Conservation (phyloP, 2,797 vertebrate genomes). For the Furcifer pardalis region DNA sequence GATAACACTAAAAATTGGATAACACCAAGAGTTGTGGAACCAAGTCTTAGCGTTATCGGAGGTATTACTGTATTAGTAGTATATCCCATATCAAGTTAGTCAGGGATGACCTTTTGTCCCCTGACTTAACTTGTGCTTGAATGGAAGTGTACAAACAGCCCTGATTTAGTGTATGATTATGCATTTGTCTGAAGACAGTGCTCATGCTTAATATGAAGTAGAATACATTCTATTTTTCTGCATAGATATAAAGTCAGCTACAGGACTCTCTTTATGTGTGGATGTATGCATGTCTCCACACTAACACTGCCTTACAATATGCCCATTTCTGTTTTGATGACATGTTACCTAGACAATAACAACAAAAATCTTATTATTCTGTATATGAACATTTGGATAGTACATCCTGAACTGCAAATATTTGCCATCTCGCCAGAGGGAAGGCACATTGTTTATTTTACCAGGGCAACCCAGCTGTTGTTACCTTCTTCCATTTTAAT, state of each 20-base stretch:
- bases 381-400: not conserved
- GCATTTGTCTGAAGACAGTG: no score
- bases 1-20: no score
- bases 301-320: not conserved
- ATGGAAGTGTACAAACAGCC: no score
- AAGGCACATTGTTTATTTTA: conserved; percentile 18
- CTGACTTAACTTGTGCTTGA: no score
- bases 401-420: conserved; percentile 8
- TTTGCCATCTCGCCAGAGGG: not conserved
- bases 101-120: no score
- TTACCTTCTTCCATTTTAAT: conserved; percentile 11
- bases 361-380: not conserved
- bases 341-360: not conserved
- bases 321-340: not conserved
- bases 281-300: no score
- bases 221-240: not conserved
- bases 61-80: no score
- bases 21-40: no score
- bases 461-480: not conserved
- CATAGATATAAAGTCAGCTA: not conserved
- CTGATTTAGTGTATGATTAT: no score
- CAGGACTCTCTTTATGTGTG: not conserved
- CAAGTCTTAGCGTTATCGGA: no score
- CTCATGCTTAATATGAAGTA: no score
- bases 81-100: no score